Percentiles rank a stretch among this genome's conserved stretches.
Evolutionary conservation across 2,888 invertebrate species (phyloP).

Genomic region (Lacanobia wlatinum): DNA sequence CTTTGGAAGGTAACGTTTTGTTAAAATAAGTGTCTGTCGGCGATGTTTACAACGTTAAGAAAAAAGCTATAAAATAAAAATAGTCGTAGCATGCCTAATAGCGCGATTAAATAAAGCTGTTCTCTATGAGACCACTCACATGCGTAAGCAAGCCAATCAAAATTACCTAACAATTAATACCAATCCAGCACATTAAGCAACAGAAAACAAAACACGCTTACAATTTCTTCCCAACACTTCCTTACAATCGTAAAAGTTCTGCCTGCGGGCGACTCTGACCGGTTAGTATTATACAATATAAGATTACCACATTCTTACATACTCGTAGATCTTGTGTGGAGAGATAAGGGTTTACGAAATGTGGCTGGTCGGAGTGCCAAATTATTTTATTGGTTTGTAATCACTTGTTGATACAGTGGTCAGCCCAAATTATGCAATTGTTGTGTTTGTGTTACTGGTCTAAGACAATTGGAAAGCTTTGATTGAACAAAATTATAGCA

Average conservation of each 20-base stretch:
- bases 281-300: conserved; percentile 44
- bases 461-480: conserved; percentile 15
- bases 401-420: conserved; percentile 23
- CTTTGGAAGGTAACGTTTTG: too few relatives aligned
- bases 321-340: conserved; percentile 45
- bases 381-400: conserved; percentile 60
- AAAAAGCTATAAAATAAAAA: too few relatives aligned
- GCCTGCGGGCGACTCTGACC: conserved; percentile 49
- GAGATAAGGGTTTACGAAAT: conserved; percentile 52
- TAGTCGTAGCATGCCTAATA: neutral
- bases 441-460: conserved; percentile 6
- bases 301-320: conserved; percentile 54
- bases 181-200: conserved; percentile 40
- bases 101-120: neutral
- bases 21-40: too few relatives aligned
- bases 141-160: neutral
- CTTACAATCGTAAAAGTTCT: conserved; percentile 58
- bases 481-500: neutral
- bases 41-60: too few relatives aligned
- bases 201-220: conserved; percentile 48
- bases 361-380: conserved; percentile 23
- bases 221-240: conserved; percentile 61
- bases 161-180: conserved; percentile 45
- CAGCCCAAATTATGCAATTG: conserved; percentile 12
- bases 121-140: neutral